Evolutionary conservation across 2,888 invertebrate species (phyloP), one percentile per base, ranked within the genome.

Genomic region (Coenonympha arcania): DNA sequence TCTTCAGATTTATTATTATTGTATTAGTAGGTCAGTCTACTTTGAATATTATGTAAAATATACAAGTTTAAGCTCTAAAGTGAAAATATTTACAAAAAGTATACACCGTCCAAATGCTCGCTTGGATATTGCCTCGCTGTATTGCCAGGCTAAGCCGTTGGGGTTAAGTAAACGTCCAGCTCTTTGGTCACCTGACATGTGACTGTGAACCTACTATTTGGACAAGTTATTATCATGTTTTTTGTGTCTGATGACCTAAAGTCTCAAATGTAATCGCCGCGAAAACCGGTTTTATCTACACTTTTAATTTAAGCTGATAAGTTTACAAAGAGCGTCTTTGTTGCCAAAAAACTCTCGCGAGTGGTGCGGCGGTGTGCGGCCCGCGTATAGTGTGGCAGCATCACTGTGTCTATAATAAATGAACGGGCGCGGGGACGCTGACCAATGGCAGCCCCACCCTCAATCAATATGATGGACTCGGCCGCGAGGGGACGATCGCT

Each of bases 401-500:
- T 82, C 84, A 71, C 77, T 69, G 73, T 83, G 86, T 87, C 85
- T 87, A 87, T 87, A 87, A 87, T 87, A 87, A 87, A 88, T 87
- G 88, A 87, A 85, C 78, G 80, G 79, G 78, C 77, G 80, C 78
- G 79, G 83, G 81, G 80, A 79, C 73, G 83, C 81, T 85, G 86
- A 84, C 85, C 87, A 84, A 80, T 81, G 83, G 83, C 77, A 76
- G 83, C 79, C 81, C 86, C 85, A 82, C 87, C 87, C 87, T 87
- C 87, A 87, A 87, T 87, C 87, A 87, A 87, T 87, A 87, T 87
- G 87, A 87, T 87, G 87, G 87, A 87, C 86, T 87, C 81, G 73
- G 74, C 66, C 82, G 83, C 85, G 85, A 85, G 86, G 86, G 87
- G 87, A 82, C 86, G 84, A 85, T 86, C 86, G 86, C 84, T 86